Base-by-base conservation (phyloP, 2,888 invertebrate genomes). In the Geotrupes spiniger region DNA sequence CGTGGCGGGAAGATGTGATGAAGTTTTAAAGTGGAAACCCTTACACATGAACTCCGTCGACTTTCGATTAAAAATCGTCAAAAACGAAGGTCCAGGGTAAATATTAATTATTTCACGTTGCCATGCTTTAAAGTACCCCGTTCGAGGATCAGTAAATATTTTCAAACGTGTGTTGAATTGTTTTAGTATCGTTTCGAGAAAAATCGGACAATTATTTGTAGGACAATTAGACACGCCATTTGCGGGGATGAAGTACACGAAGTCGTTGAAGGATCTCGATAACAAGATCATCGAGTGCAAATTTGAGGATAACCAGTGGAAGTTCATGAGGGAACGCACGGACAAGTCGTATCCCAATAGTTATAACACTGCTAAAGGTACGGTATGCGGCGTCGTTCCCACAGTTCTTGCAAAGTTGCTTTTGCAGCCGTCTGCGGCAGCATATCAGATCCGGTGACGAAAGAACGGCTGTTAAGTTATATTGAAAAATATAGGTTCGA, bases 11-110 rank as follows among this genome's bases (percentile, higher is more conserved):
- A 78, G 83, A 4, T 94, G 92, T 63, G 76, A 80, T 26, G 82
- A 85, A 36, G 92, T 97, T 1, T 77, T 99, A 10, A 99, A 99
- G 73, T 99, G 99, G 99, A 99, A 99, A 69, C 98, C 99, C 0
- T 77, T 85, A 2, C 81, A 87, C 49, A 81, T 93, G 74, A 99
- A 99, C 76, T 96, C 97, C 2, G 88, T 99, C 0, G 99, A 99
- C 74, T 99, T 99, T 71, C 84, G 82, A 63, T 75, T 99, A 49
- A 87, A 89, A 73, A 89, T 99, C 44, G 79, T 80, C 1, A 83
- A 76, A 1, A 85, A 88, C 68, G 75, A 75, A 9, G 87, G 90
- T 3, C 66, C 74, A 50, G 93, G 91, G 88, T 89, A 75, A 75
- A 78, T 68, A 29, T 15, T 38, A 36, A 36, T 12, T 11, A 29